These are phyloP conservation scores for Plecotus auritus DNA, from an alignment of 2,113 vertebrate genomes.

Conservation along the genomic window DNA sequence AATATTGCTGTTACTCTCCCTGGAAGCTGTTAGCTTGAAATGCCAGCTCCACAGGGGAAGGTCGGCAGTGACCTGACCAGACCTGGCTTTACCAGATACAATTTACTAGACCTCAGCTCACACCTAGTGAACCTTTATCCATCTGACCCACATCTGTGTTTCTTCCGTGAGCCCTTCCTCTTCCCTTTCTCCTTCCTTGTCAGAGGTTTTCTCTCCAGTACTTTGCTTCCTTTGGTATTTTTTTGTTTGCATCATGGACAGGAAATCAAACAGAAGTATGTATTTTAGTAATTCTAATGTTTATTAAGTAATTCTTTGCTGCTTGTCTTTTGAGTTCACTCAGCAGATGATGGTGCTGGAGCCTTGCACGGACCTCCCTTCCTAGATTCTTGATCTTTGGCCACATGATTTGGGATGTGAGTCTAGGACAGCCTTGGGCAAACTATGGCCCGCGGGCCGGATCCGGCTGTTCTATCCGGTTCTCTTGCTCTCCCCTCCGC, in stretches of 20 bases:
- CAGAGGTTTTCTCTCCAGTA: background rate
- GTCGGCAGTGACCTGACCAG: background rate
- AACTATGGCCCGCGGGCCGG: too few species aligned
- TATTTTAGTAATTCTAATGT: conserved; percentile 12
- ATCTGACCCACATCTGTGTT: background rate
- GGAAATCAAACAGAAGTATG: background rate
- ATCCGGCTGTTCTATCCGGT: too few species aligned
- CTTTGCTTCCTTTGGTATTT: background rate
- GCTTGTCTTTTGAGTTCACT: conserved; percentile 15
- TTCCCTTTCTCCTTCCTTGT: background rate
- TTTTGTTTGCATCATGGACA: background rate
- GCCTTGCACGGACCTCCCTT: background rate
- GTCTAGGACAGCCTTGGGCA: too few species aligned
- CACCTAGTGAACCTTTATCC: background rate
- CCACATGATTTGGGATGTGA: background rate
- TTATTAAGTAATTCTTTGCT: background rate
- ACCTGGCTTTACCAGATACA: background rate
- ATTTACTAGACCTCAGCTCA: background rate
- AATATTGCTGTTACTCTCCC: background rate
- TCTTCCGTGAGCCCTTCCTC: background rate
- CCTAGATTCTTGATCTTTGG: background rate
- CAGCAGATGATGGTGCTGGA: background rate
- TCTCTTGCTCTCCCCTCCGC: too few species aligned
- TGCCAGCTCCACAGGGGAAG: background rate
- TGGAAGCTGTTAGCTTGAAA: background rate